Percentiles rank a stretch among this genome's conserved stretches.
These are phyloP conservation scores for Cryptotis parvus DNA, from an alignment of 2,113 vertebrate species.

Conservation along the genomic window DNA sequence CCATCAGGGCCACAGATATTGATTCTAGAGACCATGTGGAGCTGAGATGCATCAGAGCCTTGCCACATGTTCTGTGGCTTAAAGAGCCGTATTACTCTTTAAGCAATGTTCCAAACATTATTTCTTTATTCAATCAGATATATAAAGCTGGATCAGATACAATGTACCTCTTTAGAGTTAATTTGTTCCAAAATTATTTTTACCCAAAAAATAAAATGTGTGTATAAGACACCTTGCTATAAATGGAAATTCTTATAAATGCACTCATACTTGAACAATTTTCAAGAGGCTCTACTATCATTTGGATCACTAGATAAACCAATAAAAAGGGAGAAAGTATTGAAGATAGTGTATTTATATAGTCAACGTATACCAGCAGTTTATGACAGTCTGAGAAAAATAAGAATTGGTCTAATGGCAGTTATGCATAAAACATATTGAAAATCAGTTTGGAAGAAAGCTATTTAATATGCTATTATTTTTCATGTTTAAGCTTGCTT, in stretches of 20 bases:
- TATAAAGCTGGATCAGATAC: not conserved
- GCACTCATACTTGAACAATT: constrained; percentile 49
- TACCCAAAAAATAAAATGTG: not conserved
- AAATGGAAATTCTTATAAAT: not conserved
- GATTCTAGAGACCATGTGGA: too few species aligned
- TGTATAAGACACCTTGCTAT: not conserved
- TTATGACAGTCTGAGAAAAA: not conserved
- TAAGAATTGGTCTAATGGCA: not conserved
- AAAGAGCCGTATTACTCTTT: too few species aligned
- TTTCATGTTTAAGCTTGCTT: not conserved
- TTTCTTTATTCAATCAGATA: constrained; percentile 23
- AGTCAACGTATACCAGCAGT: not conserved
- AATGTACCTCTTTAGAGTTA: constrained; percentile 44
- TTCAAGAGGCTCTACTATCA: constrained; percentile 62
- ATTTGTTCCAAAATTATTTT: constrained; percentile 43
- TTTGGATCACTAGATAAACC: constrained; percentile 59
- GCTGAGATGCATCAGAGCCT: too few species aligned
- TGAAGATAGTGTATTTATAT: constrained; percentile 70
- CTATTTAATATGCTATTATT: not conserved
- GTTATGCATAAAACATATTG: not conserved
- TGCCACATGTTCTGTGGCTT: too few species aligned
- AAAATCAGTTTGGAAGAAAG: constrained; percentile 25
- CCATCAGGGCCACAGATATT: too few species aligned
- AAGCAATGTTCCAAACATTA: not conserved
- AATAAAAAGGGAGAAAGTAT: constrained; percentile 44